These are phyloP conservation scores for Eospalax fontanierii DNA, from an alignment of 2,797 vertebrate genomes.

Conservation along the genomic window DNA sequence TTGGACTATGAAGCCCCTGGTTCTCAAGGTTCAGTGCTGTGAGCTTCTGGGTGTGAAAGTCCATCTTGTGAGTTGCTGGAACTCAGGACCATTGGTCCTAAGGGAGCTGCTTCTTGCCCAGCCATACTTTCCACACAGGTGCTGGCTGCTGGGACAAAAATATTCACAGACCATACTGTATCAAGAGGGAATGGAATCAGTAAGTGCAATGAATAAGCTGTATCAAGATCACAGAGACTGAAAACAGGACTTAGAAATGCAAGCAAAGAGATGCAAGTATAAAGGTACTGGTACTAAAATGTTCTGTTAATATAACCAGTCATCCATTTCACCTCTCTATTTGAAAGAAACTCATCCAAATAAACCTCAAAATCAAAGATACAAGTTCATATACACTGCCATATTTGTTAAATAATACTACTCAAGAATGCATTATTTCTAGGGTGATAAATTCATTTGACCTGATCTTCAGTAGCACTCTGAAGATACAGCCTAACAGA, in stretches of 20 bases:
- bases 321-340: neutral
- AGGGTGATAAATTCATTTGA: constrained; percentile 98
- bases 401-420: constrained; percentile 98
- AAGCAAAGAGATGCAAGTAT: neutral
- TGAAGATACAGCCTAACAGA: constrained; percentile 98
- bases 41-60: neutral
- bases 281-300: neutral
- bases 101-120: neutral
- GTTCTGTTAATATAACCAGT: neutral
- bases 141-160: no score
- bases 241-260: neutral
- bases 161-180: neutral
- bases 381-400: constrained; percentile 97
- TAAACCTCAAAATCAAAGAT: constrained; percentile 99
- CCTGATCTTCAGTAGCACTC: constrained; percentile 97
- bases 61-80: neutral
- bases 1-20: neutral
- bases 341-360: constrained; percentile 95
- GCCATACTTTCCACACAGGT: neutral
- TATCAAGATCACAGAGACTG: neutral
- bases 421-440: constrained; percentile 98
- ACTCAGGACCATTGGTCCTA: neutral
- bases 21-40: neutral
- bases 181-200: neutral
- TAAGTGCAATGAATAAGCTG: neutral